Evolutionary conservation across 2,797 vertebrate species (phyloP), one percentile per base, ranked within the genome.

Genomic region (Halcyon smyrnensis): DNA sequence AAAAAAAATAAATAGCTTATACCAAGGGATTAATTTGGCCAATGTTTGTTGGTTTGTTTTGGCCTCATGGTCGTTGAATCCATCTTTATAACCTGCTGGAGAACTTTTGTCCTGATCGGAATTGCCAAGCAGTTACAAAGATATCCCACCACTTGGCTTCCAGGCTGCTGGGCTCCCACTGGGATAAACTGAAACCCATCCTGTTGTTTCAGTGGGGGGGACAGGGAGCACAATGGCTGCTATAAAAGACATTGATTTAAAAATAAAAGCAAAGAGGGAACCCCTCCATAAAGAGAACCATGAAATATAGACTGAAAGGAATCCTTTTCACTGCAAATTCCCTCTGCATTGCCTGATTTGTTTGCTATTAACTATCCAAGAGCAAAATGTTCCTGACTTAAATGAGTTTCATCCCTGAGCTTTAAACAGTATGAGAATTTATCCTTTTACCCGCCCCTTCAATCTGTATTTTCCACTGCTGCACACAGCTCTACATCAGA

Each of bases 231-330:
- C 86, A 96, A 97, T 95, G 89, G 91, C 74, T 78, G 71, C 65
- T 91, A 34, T 83, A 97, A 96, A 91, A 97, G 97, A 97, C 90
- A 39, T 59, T 91, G 89, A 96, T 97, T 97, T 96, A 74, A 93
- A 89, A 91, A 94, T 92, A 93, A 89, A 96, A 96, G 90, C 71
- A 46, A 83, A 91, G 86, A 95, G 41, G 62, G 37, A 54, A 92
- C 63, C 62, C 45, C 77, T 97, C 73, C 90, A 43, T 91, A 82
- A 93, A 96, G 60, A 95, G 93, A 95, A 95, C 95, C 97, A 97
- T 97, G 97, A 97, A 97, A 97, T 96, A 97, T 63, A 95, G 51
- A 94, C 54, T 97, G 93, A 96, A 97, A 96, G 36, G 85, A 75
- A 89, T 91, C 39, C 90, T 95, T 92, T 79, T 89, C 76, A 93